Evolutionary conservation across 2,113 vertebrate genomes (phyloP).

Genomic region (Terrapene triunguis): DNA sequence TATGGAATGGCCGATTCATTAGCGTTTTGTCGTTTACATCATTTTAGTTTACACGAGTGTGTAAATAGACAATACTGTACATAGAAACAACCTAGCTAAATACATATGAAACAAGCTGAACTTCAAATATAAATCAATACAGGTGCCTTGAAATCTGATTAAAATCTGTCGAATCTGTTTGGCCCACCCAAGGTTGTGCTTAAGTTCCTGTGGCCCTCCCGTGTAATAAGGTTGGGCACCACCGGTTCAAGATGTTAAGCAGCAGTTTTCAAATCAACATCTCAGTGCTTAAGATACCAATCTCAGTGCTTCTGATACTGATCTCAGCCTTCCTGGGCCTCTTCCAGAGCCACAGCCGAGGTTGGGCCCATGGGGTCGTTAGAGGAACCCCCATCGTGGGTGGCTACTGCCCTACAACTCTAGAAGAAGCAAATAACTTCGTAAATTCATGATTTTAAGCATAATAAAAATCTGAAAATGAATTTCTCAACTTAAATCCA

Average conservation of each 20-base stretch:
- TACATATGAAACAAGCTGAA: neutral
- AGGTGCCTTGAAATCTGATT: neutral
- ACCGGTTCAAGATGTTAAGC: neutral
- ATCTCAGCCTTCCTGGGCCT: too few relatives aligned
- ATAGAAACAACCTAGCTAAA: neutral
- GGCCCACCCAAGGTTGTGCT: neutral
- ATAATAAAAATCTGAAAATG: neutral
- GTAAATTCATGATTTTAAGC: neutral
- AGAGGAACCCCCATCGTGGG: neutral
- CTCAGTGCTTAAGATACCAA: neutral
- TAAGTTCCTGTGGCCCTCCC: too few relatives aligned
- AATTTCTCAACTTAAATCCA: neutral
- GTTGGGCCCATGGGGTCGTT: accelerated
- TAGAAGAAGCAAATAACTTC: neutral
- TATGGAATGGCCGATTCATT: neutral
- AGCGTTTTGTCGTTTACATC: neutral
- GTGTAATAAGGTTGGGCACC: neutral
- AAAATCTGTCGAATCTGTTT: neutral
- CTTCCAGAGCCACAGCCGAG: too few relatives aligned
- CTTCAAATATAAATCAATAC: neutral
- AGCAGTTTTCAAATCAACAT: neutral
- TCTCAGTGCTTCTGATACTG: neutral
- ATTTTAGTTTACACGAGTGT: too few relatives aligned
- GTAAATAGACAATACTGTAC: neutral
- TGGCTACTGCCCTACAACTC: neutral